phyloP scores from a whole-genome alignment of 2,888 invertebrate species.

The Venusia cambrica region DNA sequence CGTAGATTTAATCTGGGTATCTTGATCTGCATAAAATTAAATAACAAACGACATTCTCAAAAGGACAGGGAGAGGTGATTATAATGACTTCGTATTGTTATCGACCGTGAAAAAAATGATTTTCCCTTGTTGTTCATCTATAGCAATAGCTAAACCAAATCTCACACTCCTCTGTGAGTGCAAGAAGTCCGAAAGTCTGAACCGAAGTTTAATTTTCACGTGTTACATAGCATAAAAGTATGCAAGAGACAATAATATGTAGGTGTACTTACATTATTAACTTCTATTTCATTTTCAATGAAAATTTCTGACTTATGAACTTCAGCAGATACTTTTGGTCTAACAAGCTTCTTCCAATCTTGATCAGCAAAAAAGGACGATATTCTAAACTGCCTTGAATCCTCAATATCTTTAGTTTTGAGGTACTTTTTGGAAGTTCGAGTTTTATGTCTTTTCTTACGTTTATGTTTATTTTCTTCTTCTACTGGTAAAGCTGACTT shows the following conservation, averaged over 20 bases:
- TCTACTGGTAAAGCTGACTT: slow-evolving; percentile 18
- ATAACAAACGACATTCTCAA: too few species aligned
- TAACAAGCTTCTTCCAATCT: slow-evolving; percentile 26
- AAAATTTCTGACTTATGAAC: neutral
- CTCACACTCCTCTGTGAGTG: too few species aligned
- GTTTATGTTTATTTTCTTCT: slow-evolving; percentile 41
- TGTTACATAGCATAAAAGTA: too few species aligned
- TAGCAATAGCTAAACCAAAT: too few species aligned
- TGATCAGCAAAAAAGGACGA: slow-evolving; percentile 23
- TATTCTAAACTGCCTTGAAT: slow-evolving; percentile 12
- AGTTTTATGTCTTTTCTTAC: slow-evolving; percentile 30
- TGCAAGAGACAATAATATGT: too few species aligned
- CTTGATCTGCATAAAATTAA: slow-evolving; percentile 21
- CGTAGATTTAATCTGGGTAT: slow-evolving; percentile 24
- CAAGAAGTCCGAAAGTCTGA: too few species aligned
- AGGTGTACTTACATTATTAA: slow-evolving; percentile 22
- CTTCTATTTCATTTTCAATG: slow-evolving; percentile 10
- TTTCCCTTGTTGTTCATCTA: neutral
- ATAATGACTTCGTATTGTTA: too few species aligned
- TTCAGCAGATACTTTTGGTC: neutral
- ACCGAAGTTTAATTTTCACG: too few species aligned
- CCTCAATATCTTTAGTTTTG: slow-evolving; percentile 6
- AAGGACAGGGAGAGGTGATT: too few species aligned
- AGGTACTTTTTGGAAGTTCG: slow-evolving; percentile 1
- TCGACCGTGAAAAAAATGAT: too few species aligned